These are phyloP conservation scores for Ellobium chinense DNA, from an alignment of 2,888 invertebrate genomes.

Conservation along the genomic window DNA sequence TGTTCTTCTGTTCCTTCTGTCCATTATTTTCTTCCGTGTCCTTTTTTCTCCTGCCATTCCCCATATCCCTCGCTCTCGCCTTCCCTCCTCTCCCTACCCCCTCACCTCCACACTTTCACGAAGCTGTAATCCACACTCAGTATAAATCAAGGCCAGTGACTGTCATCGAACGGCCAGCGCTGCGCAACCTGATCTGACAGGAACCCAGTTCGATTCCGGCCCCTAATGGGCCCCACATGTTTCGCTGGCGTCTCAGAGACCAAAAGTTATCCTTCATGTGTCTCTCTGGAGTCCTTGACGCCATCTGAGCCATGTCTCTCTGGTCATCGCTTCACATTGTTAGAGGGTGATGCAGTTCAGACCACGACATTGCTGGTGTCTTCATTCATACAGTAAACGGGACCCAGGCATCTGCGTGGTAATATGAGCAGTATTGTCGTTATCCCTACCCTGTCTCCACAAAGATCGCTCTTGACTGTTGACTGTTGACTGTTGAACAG, in stretches of 20 bases:
- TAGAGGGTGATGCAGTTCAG: too few relatives aligned
- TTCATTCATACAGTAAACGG: too few relatives aligned
- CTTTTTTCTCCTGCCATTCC: neutral
- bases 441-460: too few relatives aligned
- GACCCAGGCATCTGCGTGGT: too few relatives aligned
- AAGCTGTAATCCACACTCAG: neutral
- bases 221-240: conserved; percentile 33
- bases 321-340: too few relatives aligned
- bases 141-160: conserved; percentile 7
- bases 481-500: too few relatives aligned
- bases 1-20: too few relatives aligned
- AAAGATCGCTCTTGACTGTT: too few relatives aligned
- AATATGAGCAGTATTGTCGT: too few relatives aligned
- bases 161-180: conserved; percentile 18
- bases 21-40: neutral
- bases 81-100: neutral
- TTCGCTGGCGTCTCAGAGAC: conserved; percentile 24
- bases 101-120: neutral
- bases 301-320: neutral
- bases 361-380: too few relatives aligned
- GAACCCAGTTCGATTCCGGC: conserved; percentile 29
- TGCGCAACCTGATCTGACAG: conserved; percentile 21
- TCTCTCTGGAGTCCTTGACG: neutral
- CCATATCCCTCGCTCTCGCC: neutral
- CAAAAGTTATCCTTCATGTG: neutral